These are phyloP conservation scores for Struthidea cinerea DNA, from an alignment of 2,113 vertebrate species.

Conservation along the genomic window DNA sequence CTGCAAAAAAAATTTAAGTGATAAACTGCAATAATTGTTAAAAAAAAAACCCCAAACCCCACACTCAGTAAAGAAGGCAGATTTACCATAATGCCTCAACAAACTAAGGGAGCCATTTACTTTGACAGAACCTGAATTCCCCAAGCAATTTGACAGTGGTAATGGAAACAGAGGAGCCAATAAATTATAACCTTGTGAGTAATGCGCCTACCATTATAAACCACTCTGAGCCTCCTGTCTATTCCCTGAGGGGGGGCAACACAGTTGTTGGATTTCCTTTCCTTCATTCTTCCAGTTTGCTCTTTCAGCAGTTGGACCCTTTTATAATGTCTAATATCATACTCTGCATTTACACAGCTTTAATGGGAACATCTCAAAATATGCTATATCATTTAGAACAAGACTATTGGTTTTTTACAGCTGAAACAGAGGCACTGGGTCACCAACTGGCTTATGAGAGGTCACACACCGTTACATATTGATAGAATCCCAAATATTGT, in stretches of 20 bases:
- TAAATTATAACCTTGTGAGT: slow-evolving; percentile 57
- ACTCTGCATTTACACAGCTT: neutral
- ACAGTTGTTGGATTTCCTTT: slow-evolving; percentile 10
- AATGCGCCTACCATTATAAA: slow-evolving; percentile 54
- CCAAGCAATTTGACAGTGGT: neutral
- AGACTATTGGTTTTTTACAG: neutral
- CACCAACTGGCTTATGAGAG: neutral
- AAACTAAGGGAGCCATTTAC: slow-evolving; percentile 37
- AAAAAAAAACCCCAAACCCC: neutral
- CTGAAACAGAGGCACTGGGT: neutral
- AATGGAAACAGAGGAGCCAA: slow-evolving; percentile 62
- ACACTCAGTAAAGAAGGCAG: neutral
- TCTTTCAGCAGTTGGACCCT: neutral
- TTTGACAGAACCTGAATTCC: slow-evolving; percentile 57
- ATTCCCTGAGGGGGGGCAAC: neutral
- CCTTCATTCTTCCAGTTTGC: neutral
- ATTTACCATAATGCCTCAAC: slow-evolving; percentile 29
- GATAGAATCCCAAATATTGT: neutral
- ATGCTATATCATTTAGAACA: neutral
- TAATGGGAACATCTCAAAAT: neutral
- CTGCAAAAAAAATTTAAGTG: neutral
- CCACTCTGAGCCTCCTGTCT: slow-evolving; percentile 34
- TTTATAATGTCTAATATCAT: neutral
- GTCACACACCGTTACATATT: neutral
- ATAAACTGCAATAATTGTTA: neutral